Conservation (phyloP, 2,797 vertebrate genomes). For the Hippocampus kuda region DNA sequence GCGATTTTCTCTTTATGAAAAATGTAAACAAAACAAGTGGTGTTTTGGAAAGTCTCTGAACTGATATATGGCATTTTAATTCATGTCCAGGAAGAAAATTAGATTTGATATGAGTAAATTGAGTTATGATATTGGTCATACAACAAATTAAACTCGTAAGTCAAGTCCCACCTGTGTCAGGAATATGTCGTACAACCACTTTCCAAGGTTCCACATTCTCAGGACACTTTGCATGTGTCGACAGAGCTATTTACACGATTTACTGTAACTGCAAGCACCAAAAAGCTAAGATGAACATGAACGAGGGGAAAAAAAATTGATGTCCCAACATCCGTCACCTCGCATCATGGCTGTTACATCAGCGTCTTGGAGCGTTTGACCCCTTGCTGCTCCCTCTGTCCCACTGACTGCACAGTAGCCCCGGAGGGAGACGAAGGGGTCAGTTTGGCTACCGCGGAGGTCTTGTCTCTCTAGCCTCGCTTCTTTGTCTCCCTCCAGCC, state of each 20-base stretch:
- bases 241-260: neutral
- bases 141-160: no score
- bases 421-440: constrained; percentile 11
- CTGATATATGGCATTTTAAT: no score
- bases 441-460: constrained; percentile 23
- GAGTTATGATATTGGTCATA: no score
- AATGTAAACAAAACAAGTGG: no score
- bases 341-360: constrained; percentile 10
- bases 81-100: no score
- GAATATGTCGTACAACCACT: no score
- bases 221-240: neutral
- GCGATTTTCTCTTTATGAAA: no score
- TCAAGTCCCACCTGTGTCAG: no score
- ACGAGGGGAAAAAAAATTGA: neutral
- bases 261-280: neutral
- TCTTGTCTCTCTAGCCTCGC: constrained; percentile 5
- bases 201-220: neutral
- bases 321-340: constrained; percentile 14
- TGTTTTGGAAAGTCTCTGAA: no score
- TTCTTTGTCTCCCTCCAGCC: neutral
- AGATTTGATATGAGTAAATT: no score
- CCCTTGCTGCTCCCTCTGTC: constrained; percentile 29
- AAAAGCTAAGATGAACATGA: neutral
- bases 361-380: constrained; percentile 35
- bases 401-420: constrained; percentile 8